Evolutionary conservation across 2,113 vertebrate genomes (phyloP).

Genomic region (Propithecus coquereli): DNA sequence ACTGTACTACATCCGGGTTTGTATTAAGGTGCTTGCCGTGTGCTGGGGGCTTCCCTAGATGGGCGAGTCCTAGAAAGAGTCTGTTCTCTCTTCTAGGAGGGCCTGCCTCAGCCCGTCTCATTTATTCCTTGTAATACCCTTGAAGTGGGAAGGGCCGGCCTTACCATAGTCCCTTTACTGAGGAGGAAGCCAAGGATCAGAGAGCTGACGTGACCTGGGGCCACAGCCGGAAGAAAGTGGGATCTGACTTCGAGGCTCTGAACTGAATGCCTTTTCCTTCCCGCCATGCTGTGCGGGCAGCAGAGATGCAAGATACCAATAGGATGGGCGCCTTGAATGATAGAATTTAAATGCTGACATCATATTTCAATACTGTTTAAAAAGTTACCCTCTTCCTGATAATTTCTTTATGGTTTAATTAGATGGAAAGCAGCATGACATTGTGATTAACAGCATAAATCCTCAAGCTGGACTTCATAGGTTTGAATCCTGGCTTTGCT

Average conservation of each 20-base stretch:
- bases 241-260: not conserved
- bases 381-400: not conserved
- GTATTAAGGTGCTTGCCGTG: not conserved
- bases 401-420: not conserved
- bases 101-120: not conserved
- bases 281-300: no score
- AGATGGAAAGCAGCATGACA: not conserved
- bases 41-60: not conserved
- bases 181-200: not conserved
- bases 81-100: not conserved
- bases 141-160: not conserved
- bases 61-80: not conserved
- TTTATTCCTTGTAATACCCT: not conserved
- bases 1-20: not conserved
- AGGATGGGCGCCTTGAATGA: rapidly evolving
- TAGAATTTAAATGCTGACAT: not conserved
- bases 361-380: not conserved
- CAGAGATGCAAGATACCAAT: no score
- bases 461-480: not conserved
- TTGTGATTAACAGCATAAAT: not conserved
- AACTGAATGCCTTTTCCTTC: rapidly evolving
- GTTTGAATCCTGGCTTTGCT: not conserved
- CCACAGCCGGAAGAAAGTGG: not conserved
- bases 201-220: not conserved
- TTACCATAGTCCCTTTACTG: not conserved